Base-by-base conservation (phyloP, 2,888 invertebrate genomes). In the Clostera curtula region DNA sequence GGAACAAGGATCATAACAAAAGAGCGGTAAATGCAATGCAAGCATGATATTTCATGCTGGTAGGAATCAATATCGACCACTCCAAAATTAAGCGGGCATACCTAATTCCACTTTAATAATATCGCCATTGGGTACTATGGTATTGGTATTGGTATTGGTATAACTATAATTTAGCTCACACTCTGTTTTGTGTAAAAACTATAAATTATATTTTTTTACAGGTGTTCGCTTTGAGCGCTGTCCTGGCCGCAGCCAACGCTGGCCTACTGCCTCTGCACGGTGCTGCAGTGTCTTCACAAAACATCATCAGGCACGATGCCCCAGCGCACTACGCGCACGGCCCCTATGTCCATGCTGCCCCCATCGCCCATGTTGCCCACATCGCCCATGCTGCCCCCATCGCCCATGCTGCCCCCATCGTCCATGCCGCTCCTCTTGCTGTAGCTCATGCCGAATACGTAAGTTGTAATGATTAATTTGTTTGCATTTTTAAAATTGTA, bases 231-330 rank as follows among this genome's bases (percentile, higher is more conserved):
- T 55, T 85, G 44, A 65, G 76, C 68, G 74, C 82, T 60, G 62
- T 85, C 59, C 49, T 85, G 77, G 79, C 76, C 31, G 71, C 85
- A 12, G 84, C 84, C 49, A 85, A 77, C 55, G 88, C 87, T 24
- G 88, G 88, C 31, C 61, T 88, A 41, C 79, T 74, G 52, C 74
- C 69, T 31, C 49, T 55, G 37, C 79, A 79, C 61, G 83, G 84
- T 53, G 55, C 59, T 6, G 83, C 80, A n/a, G 66, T 82, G 14
- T 85, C 85, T n/a, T 83, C 83, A 18, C 84, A 84, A 47, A 83
- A 76, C 71, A 82, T 84, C 49, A 61, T 85, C 34, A 79, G 74
- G 29, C 82, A 82, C 31, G 82, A 79, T 30, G 63, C 69, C 10
- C 76, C 80, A 3, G 69, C 57, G 16, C 80, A 80, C 51, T 64